These are phyloP conservation scores for Amitus sp. DNA, from an alignment of 2,888 invertebrate species.

Conservation along the genomic window DNA sequence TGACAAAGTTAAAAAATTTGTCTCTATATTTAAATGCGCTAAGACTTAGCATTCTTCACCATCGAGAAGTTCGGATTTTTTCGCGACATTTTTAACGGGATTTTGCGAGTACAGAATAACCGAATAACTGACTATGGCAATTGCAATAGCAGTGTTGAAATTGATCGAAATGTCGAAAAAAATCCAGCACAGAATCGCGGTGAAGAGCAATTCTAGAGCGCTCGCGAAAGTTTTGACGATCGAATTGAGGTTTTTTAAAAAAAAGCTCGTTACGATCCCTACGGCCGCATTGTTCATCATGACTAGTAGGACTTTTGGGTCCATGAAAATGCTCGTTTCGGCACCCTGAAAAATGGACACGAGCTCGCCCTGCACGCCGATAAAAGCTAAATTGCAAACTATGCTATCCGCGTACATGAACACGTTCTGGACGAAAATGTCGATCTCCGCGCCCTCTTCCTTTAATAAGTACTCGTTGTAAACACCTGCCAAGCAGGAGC, in stretches of 20 bases:
- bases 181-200: conserved; percentile 87
- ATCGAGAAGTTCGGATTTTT: conserved; percentile 22
- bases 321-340: conserved; percentile 67
- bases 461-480: conserved; percentile 95
- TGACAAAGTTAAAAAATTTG: too few species aligned
- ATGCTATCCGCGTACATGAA: conserved; percentile 97
- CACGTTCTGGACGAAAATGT: conserved; percentile 92
- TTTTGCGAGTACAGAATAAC: conserved; percentile 89
- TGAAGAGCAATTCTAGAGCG: conserved; percentile 90
- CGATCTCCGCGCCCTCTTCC: conserved; percentile 82
- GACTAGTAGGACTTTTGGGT: conserved; percentile 80
- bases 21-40: too few species aligned
- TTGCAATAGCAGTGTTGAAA: conserved; percentile 82
- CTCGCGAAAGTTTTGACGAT: conserved; percentile 96
- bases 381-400: conserved; percentile 83
- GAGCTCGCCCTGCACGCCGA: conserved; percentile 75
- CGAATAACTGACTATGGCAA: conserved; percentile 83
- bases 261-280: conserved; percentile 94
- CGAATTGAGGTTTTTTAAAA: conserved; percentile 91
- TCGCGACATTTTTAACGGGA: conserved; percentile 72
- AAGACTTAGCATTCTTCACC: conserved; percentile 15
- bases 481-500: conserved; percentile 94
- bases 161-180: conserved; percentile 88
- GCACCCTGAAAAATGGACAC: conserved; percentile 71
- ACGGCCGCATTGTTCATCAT: conserved; percentile 90